Evolutionary conservation across 2,888 invertebrate species (phyloP).

Genomic region (Meloe dianella): DNA sequence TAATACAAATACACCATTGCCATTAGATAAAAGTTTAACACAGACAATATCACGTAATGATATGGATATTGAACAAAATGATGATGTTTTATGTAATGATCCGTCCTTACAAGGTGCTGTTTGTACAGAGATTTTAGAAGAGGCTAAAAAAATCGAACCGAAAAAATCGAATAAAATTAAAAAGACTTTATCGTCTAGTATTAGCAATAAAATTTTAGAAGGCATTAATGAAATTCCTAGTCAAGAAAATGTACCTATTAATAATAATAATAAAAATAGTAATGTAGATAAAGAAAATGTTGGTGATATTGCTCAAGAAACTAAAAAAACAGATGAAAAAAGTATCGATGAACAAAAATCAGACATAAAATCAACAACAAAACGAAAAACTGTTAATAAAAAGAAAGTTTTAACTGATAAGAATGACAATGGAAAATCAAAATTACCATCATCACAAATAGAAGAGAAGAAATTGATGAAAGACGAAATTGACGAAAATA

Average conservation of each 20-base stretch:
- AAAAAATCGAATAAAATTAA: slow-evolving; percentile 53
- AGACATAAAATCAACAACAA: slow-evolving; percentile 46
- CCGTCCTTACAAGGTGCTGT: slow-evolving; percentile 56
- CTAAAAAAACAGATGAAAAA: slow-evolving; percentile 34
- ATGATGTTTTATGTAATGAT: slow-evolving; percentile 40
- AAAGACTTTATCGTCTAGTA: slow-evolving; percentile 49
- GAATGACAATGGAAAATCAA: slow-evolving; percentile 48
- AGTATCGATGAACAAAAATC: slow-evolving; percentile 40
- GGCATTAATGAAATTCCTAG: slow-evolving; percentile 57
- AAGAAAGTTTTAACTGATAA: slow-evolving; percentile 56
- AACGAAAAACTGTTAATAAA: slow-evolving; percentile 50
- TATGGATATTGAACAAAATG: slow-evolving; percentile 51
- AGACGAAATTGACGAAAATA: slow-evolving; percentile 30
- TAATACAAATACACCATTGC: slow-evolving; percentile 24
- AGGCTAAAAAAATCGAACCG: slow-evolving; percentile 55
- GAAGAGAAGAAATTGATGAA: slow-evolving; percentile 33
- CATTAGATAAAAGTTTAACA: slow-evolving; percentile 52
- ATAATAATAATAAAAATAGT: slow-evolving; percentile 8
- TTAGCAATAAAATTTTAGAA: slow-evolving; percentile 47
- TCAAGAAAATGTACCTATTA: slow-evolving; percentile 49
- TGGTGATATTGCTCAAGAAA: slow-evolving; percentile 40
- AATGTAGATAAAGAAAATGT: slow-evolving; percentile 50
- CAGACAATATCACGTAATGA: slow-evolving; percentile 50
- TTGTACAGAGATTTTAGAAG: slow-evolving; percentile 59
- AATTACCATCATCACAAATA: slow-evolving; percentile 26